Conservation (phyloP, 2,888 invertebrate genomes). For the Eulithis prunata region DNA sequence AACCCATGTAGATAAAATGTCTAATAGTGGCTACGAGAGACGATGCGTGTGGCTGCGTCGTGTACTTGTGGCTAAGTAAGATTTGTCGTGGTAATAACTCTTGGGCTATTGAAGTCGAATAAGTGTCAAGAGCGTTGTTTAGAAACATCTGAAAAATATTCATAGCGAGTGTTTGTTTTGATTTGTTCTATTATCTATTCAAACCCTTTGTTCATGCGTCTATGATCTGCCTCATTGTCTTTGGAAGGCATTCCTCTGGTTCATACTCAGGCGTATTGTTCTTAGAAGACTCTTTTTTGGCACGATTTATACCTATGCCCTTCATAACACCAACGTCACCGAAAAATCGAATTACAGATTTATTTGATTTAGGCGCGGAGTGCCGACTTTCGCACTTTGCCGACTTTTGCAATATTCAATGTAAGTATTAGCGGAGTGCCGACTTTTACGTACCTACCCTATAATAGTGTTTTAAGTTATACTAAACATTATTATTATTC, state of each 20-base stretch:
- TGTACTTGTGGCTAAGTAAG: no score
- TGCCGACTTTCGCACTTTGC: no score
- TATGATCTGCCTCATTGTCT: constrained; percentile 69
- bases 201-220: constrained; percentile 75
- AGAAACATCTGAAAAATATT: constrained; percentile 63
- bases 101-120: constrained; percentile 21
- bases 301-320: neutral
- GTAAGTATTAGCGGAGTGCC: no score
- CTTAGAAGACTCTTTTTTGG: constrained; percentile 43
- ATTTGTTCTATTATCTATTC: constrained; percentile 75
- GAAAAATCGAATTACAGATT: neutral
- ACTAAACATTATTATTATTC: no score
- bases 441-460: no score
- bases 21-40: no score
- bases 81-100: neutral
- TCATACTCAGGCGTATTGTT: constrained; percentile 45
- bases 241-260: constrained; percentile 69
- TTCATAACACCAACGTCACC: neutral
- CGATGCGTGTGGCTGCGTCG: no score
- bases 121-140: constrained; percentile 52
- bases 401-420: no score
- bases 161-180: constrained; percentile 72
- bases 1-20: no score
- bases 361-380: no score
- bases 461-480: no score